Evolutionary conservation across 2,888 invertebrate species (phyloP).

Genomic region (Drepana falcataria): DNA sequence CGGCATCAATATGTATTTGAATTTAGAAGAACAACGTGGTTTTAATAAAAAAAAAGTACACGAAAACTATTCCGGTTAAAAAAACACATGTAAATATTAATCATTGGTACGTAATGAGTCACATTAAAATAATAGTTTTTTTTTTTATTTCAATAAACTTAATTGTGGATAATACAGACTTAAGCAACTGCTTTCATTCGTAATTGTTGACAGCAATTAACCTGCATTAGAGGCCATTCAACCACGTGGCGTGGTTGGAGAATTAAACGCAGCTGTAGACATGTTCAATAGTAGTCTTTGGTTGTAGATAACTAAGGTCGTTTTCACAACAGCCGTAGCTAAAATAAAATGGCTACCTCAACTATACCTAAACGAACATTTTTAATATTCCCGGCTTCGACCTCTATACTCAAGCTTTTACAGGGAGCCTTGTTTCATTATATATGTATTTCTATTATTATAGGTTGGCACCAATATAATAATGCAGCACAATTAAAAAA

Average conservation of each 20-base stretch:
- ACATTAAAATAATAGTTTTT: no score
- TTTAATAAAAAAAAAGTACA: no score
- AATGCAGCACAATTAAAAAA: no score
- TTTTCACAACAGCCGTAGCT: constrained; percentile 23
- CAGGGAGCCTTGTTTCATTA: no score
- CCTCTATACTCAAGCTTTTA: constrained; percentile 4
- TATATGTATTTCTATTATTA: no score
- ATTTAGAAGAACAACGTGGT: no score
- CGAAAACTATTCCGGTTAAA: no score
- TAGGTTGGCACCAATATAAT: no score
- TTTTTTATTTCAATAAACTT: no score
- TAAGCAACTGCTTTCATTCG: neutral
- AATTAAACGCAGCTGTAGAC: neutral
- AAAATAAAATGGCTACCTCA: constrained; percentile 21
- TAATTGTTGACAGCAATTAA: neutral
- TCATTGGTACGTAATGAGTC: no score
- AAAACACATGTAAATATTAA: no score
- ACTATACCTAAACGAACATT: constrained; percentile 6
- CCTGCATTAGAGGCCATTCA: neutral
- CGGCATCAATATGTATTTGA: neutral
- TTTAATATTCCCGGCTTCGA: constrained; percentile 12
- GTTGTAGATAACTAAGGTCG: constrained; percentile 21
- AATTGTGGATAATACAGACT: neutral
- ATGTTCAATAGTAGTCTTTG: no score
- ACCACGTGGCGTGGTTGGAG: neutral